Percentiles rank a stretch among this genome's conserved stretches.
Conservation (phyloP, 2,113 vertebrate genomes). For the Coptodon bakossiorum region DNA sequence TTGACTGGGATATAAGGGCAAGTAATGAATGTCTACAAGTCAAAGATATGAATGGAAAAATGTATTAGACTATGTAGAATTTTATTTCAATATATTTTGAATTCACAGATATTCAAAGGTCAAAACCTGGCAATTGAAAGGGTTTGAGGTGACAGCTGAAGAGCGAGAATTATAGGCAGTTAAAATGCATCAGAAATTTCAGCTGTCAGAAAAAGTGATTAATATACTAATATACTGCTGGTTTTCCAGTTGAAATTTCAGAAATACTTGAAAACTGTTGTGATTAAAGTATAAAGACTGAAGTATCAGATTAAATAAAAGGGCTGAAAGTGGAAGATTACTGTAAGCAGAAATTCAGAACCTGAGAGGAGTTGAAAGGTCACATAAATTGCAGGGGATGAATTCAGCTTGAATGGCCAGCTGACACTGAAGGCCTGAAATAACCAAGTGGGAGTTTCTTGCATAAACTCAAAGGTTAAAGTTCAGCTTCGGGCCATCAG, state of each 20-base stretch:
- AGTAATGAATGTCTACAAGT: background rate
- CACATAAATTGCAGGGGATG: background rate
- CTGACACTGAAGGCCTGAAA: background rate
- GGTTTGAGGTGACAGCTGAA: background rate
- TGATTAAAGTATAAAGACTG: background rate
- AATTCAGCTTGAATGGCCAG: background rate
- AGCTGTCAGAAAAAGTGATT: background rate
- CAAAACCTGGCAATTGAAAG: background rate
- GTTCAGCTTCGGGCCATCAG: background rate
- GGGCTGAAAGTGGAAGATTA: background rate
- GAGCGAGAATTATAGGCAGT: background rate
- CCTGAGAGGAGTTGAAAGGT: background rate
- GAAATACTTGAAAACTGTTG: accelerated
- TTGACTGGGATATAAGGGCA: background rate
- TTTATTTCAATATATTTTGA: background rate
- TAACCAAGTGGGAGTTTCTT: too few species aligned
- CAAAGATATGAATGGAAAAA: background rate
- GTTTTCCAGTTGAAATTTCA: background rate
- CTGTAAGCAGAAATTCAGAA: background rate
- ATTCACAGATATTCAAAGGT: accelerated
- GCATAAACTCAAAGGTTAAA: background rate
- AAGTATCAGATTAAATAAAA: background rate
- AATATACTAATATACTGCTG: background rate
- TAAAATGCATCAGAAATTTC: background rate
- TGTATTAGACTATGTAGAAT: background rate